phyloP scores from a whole-genome alignment of 2,888 invertebrate genomes.

The Lasiommata megera region DNA sequence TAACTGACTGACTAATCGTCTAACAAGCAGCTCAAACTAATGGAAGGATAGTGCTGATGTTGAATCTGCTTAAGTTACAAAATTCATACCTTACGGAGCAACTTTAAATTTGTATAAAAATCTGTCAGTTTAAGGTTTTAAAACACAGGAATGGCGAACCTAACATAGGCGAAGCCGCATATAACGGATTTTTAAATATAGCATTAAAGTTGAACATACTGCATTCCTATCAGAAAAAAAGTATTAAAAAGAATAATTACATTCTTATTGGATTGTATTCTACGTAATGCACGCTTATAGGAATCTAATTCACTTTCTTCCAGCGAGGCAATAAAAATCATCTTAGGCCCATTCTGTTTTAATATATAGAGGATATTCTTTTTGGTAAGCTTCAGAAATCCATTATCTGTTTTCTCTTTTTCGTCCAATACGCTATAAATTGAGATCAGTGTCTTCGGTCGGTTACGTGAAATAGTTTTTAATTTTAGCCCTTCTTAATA shows the following conservation, averaged over 20 bases:
- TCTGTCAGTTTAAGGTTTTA: no score
- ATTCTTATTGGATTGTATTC: conserved; percentile 38
- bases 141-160: no score
- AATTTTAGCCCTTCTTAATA: conserved; percentile 34
- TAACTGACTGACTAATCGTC: no score
- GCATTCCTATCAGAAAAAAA: conserved; percentile 2
- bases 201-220: background rate
- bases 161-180: no score
- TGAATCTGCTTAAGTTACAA: no score
- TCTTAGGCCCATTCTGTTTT: conserved; percentile 63
- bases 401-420: conserved; percentile 57
- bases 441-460: conserved; percentile 55
- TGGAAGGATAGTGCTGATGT: no score
- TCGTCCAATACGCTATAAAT: conserved; percentile 63
- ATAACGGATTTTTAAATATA: no score
- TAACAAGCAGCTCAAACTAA: no score
- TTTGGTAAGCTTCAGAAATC: conserved; percentile 49
- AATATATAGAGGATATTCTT: conserved; percentile 59
- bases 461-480: conserved; percentile 43
- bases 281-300: conserved; percentile 50
- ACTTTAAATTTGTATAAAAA: no score
- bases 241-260: conserved; percentile 18
- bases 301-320: conserved; percentile 56
- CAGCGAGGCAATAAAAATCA: conserved; percentile 59
- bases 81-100: no score